Percentiles rank a stretch among this genome's conserved stretches.
Conservation (phyloP, 1,140 invertebrate genomes). For the Pseudomyrmex flavicornis region DNA sequence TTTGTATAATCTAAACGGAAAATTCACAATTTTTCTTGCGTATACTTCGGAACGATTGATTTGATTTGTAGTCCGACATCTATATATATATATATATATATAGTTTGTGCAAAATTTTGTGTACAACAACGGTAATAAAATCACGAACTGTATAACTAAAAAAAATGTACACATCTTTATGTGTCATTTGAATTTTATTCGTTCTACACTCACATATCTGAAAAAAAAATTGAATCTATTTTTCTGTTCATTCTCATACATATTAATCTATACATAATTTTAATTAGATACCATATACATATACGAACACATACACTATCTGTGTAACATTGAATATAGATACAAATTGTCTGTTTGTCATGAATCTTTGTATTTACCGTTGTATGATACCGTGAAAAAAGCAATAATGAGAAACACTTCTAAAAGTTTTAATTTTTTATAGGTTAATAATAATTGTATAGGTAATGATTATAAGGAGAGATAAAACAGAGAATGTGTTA, state of each 20-base stretch:
- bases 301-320: not conserved
- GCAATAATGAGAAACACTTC: constrained; percentile 37
- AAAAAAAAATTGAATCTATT: constrained; percentile 12
- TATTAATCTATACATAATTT: constrained; percentile 23
- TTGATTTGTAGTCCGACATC: constrained; percentile 34
- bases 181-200: constrained; percentile 44
- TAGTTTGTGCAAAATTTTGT: constrained; percentile 31
- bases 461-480: not conserved
- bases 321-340: constrained; percentile 24
- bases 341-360: constrained; percentile 37
- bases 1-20: constrained; percentile 73
- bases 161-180: constrained; percentile 10
- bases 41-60: constrained; percentile 48
- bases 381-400: constrained; percentile 34
- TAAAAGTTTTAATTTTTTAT: constrained; percentile 35
- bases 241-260: constrained; percentile 43
- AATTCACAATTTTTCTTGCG: constrained; percentile 48
- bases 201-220: constrained; percentile 5
- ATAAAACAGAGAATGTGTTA: constrained; percentile 14
- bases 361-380: constrained; percentile 50
- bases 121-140: constrained; percentile 1
- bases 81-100: no score
- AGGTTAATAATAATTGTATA: not conserved
- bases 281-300: constrained; percentile 11
- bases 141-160: constrained; percentile 19